A percentile compares a stretch with the other conserved stretches of the same genome.
These are phyloP conservation scores for Antheraea mylitta DNA, from an alignment of 1,140 invertebrate genomes.

Conservation along the genomic window DNA sequence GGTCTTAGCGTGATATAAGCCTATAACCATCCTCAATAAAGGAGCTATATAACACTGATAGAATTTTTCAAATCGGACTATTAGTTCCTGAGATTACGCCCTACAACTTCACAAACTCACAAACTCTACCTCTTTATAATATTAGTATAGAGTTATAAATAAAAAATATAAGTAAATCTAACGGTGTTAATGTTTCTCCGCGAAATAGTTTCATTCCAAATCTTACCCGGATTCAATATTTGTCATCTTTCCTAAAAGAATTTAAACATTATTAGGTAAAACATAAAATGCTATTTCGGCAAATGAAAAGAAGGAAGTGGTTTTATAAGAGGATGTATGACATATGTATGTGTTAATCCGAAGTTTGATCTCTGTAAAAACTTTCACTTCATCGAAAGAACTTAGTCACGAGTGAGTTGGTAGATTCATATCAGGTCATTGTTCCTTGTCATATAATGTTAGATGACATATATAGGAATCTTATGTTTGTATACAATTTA, in stretches of 20 bases:
- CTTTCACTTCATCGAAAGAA: background rate
- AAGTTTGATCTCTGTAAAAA: slow-evolving; percentile 8
- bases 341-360: slow-evolving; percentile 5
- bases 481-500: background rate
- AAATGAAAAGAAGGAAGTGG: background rate
- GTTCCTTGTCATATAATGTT: background rate
- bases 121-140: no score
- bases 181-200: no score
- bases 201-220: no score
- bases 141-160: no score
- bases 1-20: no score
- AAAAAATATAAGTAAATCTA: no score
- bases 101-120: no score
- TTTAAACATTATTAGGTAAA: background rate
- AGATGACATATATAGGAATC: background rate
- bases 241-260: background rate
- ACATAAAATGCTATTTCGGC: background rate
- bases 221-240: no score
- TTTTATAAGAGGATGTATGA: background rate
- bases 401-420: slow-evolving; percentile 1
- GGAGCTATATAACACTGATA: no score
- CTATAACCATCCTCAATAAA: no score
- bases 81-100: no score
- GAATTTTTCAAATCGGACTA: no score
- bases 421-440: background rate